phyloP scores from a whole-genome alignment of 2,888 invertebrate species.

The Paralinhomoeus sp. region DNA sequence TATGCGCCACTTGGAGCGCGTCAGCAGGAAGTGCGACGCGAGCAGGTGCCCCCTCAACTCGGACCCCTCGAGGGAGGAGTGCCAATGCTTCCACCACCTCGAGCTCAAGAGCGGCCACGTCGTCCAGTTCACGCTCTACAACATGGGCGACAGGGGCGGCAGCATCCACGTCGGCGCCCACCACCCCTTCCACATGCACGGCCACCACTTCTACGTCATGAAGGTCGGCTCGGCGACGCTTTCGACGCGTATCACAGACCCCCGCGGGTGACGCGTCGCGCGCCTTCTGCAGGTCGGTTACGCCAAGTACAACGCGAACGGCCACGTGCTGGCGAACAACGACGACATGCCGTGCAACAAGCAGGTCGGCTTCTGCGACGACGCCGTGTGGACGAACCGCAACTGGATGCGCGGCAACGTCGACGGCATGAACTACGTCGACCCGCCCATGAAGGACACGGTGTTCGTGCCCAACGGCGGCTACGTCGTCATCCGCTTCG shows the following conservation, averaged over 20 bases:
- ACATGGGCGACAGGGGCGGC: slow-evolving; percentile 1
- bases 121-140: slow-evolving; percentile 1
- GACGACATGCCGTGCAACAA: no score
- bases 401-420: slow-evolving; percentile 1
- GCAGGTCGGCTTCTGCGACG: no score
- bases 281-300: no score
- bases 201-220: slow-evolving; percentile 2
- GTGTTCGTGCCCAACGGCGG: slow-evolving; percentile 4
- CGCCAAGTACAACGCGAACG: no score
- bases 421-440: background rate
- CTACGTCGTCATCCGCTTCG: slow-evolving; percentile 4
- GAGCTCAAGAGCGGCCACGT: background rate
- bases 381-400: background rate
- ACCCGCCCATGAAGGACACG: slow-evolving; percentile 3
- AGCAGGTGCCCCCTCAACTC: background rate
- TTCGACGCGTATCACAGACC: no score
- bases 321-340: no score
- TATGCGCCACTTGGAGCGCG: background rate
- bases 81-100: background rate
- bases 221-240: background rate
- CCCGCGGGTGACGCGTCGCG: no score
- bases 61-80: background rate
- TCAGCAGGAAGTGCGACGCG: background rate
- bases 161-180: background rate
- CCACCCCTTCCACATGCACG: slow-evolving; percentile 3